Evolutionary conservation across 2,113 vertebrate species (phyloP).

Genomic region (Pedetes capensis): DNA sequence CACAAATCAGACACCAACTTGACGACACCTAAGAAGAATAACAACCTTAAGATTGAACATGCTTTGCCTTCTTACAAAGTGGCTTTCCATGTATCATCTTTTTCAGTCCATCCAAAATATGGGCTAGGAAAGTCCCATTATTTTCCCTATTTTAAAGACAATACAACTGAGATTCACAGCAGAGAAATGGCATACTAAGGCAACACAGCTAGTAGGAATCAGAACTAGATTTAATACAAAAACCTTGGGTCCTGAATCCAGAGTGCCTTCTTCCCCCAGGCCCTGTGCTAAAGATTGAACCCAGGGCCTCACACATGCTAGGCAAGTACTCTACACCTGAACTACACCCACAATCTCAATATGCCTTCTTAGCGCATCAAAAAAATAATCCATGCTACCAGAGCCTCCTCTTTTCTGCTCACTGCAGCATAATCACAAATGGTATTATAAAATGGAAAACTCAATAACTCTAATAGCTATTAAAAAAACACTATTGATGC

Average conservation of each 20-base stretch:
- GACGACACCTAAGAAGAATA: no score
- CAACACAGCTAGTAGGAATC: background rate
- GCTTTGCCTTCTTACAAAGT: background rate
- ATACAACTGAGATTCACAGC: background rate
- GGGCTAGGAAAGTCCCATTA: background rate
- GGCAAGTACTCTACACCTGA: background rate
- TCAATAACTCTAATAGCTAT: slow-evolving; percentile 63
- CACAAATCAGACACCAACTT: no score
- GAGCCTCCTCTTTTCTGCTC: slow-evolving; percentile 5
- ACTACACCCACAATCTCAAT: background rate
- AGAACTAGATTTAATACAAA: background rate
- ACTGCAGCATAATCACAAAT: slow-evolving; percentile 50
- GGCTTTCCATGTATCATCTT: background rate
- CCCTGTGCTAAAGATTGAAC: background rate
- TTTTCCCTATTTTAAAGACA: background rate
- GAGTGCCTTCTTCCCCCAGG: background rate
- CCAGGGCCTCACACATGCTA: background rate
- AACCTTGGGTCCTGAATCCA: background rate
- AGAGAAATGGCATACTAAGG: background rate
- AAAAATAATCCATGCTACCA: background rate
- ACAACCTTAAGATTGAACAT: background rate
- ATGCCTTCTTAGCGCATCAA: slow-evolving; percentile 8
- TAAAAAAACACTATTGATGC: slow-evolving; percentile 55
- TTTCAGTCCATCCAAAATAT: background rate
- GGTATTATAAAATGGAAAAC: slow-evolving; percentile 51